These are phyloP conservation scores for Drosophila eugracilis DNA, from an alignment of 1,140 invertebrate species.

Conservation along the genomic window DNA sequence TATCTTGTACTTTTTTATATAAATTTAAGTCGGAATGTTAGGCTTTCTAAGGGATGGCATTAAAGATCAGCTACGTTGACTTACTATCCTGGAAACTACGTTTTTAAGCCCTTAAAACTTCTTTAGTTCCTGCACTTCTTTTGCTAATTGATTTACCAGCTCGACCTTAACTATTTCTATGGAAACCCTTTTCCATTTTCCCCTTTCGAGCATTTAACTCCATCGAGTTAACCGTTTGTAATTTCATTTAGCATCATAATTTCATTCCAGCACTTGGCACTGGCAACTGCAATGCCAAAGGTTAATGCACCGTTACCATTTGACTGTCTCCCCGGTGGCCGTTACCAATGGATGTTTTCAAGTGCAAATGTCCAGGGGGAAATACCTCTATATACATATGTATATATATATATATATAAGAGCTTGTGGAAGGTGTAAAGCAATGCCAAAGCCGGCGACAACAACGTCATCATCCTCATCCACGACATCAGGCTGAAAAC, in stretches of 20 bases:
- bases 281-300: constrained; percentile 50
- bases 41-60: too few species aligned
- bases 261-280: constrained; percentile 29
- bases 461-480: constrained; percentile 49
- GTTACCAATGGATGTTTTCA: constrained; percentile 57
- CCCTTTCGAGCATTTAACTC: constrained; percentile 17
- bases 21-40: background rate
- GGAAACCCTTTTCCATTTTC: background rate
- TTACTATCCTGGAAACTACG: too few species aligned
- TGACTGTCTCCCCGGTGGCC: constrained; percentile 57
- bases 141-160: constrained; percentile 13
- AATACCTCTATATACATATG: background rate
- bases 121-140: background rate
- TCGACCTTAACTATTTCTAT: constrained; percentile 5
- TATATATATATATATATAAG: background rate
- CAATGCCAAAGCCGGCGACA: constrained; percentile 49
- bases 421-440: constrained; percentile 36
- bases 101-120: too few species aligned
- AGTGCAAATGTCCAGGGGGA: constrained; percentile 61
- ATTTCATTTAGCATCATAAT: constrained; percentile 40
- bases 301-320: constrained; percentile 78
- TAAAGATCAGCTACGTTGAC: too few species aligned
- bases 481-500: constrained; percentile 20
- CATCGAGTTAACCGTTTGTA: constrained; percentile 15
- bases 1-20: background rate